Evolutionary conservation across 2,797 vertebrate species (phyloP).

Genomic region (Aldrovandia affinis): DNA sequence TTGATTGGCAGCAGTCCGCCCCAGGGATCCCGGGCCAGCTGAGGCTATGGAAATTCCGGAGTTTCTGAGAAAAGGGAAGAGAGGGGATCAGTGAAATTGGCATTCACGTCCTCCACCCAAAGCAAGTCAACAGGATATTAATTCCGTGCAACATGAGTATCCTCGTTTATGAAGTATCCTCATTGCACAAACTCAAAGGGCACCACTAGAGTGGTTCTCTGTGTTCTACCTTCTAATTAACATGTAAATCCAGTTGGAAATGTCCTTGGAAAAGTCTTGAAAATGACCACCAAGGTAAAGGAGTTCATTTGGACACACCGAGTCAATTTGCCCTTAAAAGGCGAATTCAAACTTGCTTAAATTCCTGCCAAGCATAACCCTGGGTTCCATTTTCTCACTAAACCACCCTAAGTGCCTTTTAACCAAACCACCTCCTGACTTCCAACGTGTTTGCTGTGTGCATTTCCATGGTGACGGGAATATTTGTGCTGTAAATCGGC

Average conservation of each 20-base stretch:
- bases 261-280: background rate
- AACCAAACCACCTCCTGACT: background rate
- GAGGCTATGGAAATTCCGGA: constrained; percentile 76
- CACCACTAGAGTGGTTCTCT: background rate
- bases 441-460: background rate
- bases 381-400: background rate
- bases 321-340: background rate
- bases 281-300: background rate
- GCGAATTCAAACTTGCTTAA: background rate
- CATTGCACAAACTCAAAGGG: background rate
- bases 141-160: background rate
- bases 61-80: constrained; percentile 65
- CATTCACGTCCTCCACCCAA: background rate
- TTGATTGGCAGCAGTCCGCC: constrained; percentile 55
- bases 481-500: constrained; percentile 53
- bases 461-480: constrained; percentile 32
- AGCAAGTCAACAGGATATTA: background rate
- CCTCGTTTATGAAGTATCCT: background rate
- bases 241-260: background rate
- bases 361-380: background rate
- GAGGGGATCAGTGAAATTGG: constrained; percentile 20
- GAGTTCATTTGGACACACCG: background rate
- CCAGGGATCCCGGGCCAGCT: constrained; percentile 71
- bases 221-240: background rate
- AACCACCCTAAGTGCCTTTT: background rate